A percentile compares a stretch with the other conserved stretches of the same genome.
phyloP scores from a whole-genome alignment of 2,888 invertebrate species.

The Podabrus alpinus region DNA sequence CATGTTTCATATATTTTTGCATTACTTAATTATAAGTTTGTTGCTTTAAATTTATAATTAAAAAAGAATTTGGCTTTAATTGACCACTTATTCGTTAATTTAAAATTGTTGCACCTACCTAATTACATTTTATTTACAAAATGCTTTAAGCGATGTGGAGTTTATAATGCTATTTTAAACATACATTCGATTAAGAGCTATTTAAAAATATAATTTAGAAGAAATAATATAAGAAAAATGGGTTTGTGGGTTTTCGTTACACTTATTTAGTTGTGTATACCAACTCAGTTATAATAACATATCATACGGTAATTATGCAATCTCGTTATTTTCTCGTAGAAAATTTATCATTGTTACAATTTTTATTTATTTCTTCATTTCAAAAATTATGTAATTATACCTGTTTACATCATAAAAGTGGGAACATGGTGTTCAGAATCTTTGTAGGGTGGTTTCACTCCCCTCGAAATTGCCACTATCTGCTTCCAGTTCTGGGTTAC shows the following conservation, averaged over 20 bases:
- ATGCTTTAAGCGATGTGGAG: neutral
- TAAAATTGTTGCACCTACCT: neutral
- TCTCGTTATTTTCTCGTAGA: neutral
- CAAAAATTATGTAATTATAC: neutral
- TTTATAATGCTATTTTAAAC: neutral
- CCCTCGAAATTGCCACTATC: too few species aligned
- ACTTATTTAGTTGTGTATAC: neutral
- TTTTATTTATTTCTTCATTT: neutral
- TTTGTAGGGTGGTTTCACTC: too few species aligned
- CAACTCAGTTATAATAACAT: neutral
- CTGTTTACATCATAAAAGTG: too few species aligned
- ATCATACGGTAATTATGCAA: neutral
- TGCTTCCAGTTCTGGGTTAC: too few species aligned
- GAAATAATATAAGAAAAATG: neutral
- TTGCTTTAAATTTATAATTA: neutral
- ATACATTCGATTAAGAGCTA: neutral
- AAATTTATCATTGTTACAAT: neutral
- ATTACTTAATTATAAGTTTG: neutral
- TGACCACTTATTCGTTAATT: neutral
- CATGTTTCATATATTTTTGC: neutral
- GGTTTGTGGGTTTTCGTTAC: constrained; percentile 6
- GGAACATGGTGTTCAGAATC: too few species aligned
- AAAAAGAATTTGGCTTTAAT: neutral
- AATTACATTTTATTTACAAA: neutral
- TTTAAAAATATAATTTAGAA: neutral